These are phyloP conservation scores for Leptopilina myrica DNA, from an alignment of 2,888 invertebrate species.

Conservation along the genomic window DNA sequence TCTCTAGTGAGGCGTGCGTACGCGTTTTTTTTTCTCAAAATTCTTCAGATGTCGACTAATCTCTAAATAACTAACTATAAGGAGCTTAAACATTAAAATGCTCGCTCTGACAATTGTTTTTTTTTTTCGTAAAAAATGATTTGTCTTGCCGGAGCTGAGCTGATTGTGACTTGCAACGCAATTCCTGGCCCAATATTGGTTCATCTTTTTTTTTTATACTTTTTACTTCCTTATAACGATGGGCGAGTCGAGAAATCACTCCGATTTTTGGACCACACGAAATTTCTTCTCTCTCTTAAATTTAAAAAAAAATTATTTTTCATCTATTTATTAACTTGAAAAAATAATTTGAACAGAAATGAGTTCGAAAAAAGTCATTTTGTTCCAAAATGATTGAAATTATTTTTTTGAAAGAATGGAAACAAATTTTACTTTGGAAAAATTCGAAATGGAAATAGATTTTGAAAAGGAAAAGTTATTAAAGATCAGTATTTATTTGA, in stretches of 20 bases:
- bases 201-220: conserved; percentile 49
- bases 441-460: neutral
- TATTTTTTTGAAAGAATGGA: neutral
- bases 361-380: too few relatives aligned
- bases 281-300: neutral
- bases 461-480: neutral
- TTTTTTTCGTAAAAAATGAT: conserved; percentile 69
- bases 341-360: too few relatives aligned
- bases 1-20: conserved; percentile 50
- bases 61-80: conserved; percentile 71
- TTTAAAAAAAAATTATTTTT: too few relatives aligned
- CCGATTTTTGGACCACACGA: neutral
- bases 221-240: conserved; percentile 45
- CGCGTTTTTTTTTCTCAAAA: conserved; percentile 48
- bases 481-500: neutral
- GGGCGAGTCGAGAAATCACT: neutral
- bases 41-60: conserved; percentile 65
- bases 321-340: too few relatives aligned
- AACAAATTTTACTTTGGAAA: too few relatives aligned
- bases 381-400: too few relatives aligned
- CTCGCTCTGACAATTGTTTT: conserved; percentile 75
- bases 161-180: conserved; percentile 77
- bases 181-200: conserved; percentile 76
- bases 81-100: conserved; percentile 73
- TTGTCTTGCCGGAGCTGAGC: conserved; percentile 76